Conservation (phyloP, 2,888 invertebrate species). For the Scaptomyza polygonia region DNA sequence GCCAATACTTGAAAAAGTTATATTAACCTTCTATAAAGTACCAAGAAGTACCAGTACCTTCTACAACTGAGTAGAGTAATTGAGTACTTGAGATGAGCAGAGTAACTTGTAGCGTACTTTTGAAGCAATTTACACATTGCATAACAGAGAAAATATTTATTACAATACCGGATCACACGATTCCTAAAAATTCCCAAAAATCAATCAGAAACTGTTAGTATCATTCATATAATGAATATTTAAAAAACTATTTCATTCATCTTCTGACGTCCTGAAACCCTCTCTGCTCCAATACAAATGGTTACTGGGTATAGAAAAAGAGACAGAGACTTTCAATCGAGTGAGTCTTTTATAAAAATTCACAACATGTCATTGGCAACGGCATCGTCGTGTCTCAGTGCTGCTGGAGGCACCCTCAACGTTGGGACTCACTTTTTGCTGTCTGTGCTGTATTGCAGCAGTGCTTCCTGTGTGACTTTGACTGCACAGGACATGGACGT, state of each 20-base stretch:
- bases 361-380: conserved; percentile 78
- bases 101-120: no score
- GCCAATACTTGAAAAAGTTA: no score
- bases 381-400: conserved; percentile 37
- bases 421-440: conserved; percentile 8
- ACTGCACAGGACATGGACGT: conserved; percentile 78
- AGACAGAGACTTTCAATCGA: conserved; percentile 33
- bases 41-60: no score
- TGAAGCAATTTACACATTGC: no score
- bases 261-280: no score
- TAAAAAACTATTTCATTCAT: not conserved
- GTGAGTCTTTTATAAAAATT: conserved; percentile 80
- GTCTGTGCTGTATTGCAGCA: conserved; percentile 25
- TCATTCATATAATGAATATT: not conserved
- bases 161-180: no score
- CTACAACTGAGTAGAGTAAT: no score
- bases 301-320: not conserved
- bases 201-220: not conserved
- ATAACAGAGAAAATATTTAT: no score
- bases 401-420: conserved; percentile 65
- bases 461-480: conserved; percentile 68
- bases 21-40: no score
- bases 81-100: no score
- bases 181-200: no score
- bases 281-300: not conserved